Evolutionary conservation across 64 coral and sea anemone genomes (phyloP), one percentile per base, ranked within the genome.

Genomic region (Pocillopora damicornis): DNA sequence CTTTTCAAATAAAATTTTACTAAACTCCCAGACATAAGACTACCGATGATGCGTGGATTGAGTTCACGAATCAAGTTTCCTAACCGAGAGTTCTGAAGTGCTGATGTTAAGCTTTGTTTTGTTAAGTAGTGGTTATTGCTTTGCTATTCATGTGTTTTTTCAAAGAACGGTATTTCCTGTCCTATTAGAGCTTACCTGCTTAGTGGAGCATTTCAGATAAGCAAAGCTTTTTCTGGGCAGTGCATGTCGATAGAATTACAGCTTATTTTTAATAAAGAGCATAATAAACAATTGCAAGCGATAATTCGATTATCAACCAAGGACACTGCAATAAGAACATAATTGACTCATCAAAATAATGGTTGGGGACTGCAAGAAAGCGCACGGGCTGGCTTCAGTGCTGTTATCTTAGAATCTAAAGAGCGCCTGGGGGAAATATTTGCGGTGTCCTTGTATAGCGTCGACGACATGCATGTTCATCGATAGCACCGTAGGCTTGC

Each of bases 91-190:
- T 51, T 51, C 42, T 51, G 42, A 51, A 51, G 42, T 51, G 2
- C 42, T 51, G 7, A 26, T 60, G 77, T 58, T 30, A 2, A 45
- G 42, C 18, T 58, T 77, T 75, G 74, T 75, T 77, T 45, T 57
- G 56, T 16, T 77, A 22, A 77, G 36, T 20, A 56, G 77, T 79
- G 77, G 11, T 79, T 79, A 79, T 4, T 79, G 13, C 77, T 79
- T 60, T 60, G 59, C 77, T 60, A 79, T 14, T 26, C 2, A 30
- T 18, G 26, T 5, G 12, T 30, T 20, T 12, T 30, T 4, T 79
- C 57, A 60, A 12, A 18, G 57, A 6, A 42, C 11, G 13, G 20
- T 11, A 56, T 30, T 79, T 79, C 77, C 58, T 51, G 77, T 60
- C 60, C 3, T 3, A 13, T 57, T 79, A 18, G 22, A 20, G 64